Conservation (phyloP, 2,888 invertebrate genomes). For the Pseudeuparius sepicola region DNA sequence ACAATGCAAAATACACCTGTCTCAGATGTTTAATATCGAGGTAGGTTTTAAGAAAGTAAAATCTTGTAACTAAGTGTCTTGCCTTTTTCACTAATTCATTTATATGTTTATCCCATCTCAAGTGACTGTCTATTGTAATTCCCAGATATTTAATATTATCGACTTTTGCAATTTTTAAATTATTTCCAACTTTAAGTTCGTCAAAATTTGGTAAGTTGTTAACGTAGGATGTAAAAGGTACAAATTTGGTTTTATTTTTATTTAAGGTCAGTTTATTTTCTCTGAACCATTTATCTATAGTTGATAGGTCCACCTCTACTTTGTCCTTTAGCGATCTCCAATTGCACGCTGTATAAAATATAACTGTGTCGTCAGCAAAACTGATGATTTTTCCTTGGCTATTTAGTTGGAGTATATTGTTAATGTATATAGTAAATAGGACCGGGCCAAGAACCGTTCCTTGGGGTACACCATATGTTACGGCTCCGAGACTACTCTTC, state of each 20-base stretch:
- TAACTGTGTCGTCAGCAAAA: conserved; percentile 6
- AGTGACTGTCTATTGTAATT: no score
- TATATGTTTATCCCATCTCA: no score
- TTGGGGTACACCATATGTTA: conserved; percentile 8
- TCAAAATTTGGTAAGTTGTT: no score
- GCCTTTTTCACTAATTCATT: conserved; percentile 8
- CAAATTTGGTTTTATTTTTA: no score
- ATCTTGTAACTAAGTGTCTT: conserved; percentile 8
- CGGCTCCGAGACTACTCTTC: conserved; percentile 1
- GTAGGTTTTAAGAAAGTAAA: conserved; percentile 7
- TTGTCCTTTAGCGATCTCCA: conserved; percentile 8
- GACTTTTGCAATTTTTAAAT: conserved; percentile 3
- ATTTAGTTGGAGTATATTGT: not conserved
- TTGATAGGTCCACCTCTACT: no score
- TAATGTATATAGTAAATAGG: conserved; percentile 5
- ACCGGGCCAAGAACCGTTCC: conserved; percentile 7
- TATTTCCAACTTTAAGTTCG: no score
- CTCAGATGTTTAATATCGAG: conserved; percentile 10
- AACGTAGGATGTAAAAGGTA: no score
- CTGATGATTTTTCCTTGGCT: conserved; percentile 1
- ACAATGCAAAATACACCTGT: conserved; percentile 1
- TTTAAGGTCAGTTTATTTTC: conserved; percentile 9
- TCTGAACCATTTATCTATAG: conserved; percentile 4
- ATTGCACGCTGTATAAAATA: conserved; percentile 4
- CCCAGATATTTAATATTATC: conserved; percentile 6